Evolutionary conservation across 2,888 invertebrate genomes (phyloP), one percentile per base, ranked within the genome.

Genomic region (Sesamia inferens): DNA sequence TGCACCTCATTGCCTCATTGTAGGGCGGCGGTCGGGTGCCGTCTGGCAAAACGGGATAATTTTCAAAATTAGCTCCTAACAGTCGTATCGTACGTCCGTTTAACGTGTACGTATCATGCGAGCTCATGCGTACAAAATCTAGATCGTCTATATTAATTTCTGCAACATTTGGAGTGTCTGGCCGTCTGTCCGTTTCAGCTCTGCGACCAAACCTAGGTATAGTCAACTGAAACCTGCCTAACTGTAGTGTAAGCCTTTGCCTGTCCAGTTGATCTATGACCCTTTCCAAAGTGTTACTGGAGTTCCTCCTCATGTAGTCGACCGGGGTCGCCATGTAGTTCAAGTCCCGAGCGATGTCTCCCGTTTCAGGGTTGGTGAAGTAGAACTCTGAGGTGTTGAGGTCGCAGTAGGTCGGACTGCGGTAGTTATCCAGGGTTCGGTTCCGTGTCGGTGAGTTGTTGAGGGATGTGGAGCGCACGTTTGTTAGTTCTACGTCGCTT

Each of bases 11-110:
- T 0, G 94, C 94, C 63, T 96, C 96, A 0, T 91, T 93, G 66
- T 96, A 96, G 0, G 96, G 94, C 0, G 96, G 96, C 0, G 96
- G 96, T 2, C 93, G 77, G 0, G 85, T 86, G 0, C 87, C 88
- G 44, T 88, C 89, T 0, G 88, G 84, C 7, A 90, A 14, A 0
- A 89, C 88, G 0, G 95, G 94, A 51, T 93, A 94, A 70, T 94
- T 92, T 31, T 94, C 94, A 59, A 95, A 94, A 72, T 93, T 90
- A 0, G 93, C 96, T 0, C 96, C 96, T n/a, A 96, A 79, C 0
- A 96, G 84, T 0, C 93, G 77, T 1, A 96, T 95, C 0, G 96
- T 96, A 2, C 96, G 76, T 0, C 96, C 96, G 76, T 96, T 96
- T 0, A 96, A 76, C 0, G 96, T 96, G 78, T 96, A 96, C 0